These are phyloP conservation scores for Chloroceryle inda DNA, from an alignment of 2,797 vertebrate genomes.

Conservation along the genomic window DNA sequence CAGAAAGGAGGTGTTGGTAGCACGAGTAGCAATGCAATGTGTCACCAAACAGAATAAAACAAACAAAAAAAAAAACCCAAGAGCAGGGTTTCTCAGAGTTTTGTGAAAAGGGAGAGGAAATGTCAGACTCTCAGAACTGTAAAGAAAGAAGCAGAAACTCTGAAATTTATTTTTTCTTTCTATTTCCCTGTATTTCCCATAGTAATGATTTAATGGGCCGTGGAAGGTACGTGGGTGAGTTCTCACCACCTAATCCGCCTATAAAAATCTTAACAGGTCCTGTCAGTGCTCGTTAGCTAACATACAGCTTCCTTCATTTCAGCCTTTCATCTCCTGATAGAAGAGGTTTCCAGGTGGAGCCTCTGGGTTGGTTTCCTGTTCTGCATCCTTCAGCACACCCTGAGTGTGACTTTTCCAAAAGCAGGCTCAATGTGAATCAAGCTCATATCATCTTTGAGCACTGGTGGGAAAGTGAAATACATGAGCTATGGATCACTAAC, in stretches of 20 bases:
- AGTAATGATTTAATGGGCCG: not conserved
- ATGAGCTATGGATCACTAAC: not conserved
- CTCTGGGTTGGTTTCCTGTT: not conserved
- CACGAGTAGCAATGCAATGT: not conserved
- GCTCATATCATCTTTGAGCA: not conserved
- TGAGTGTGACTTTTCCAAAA: not conserved
- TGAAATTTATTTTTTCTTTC: not conserved
- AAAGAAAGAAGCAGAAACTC: not conserved
- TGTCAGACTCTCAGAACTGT: not conserved
- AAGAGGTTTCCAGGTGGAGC: constrained; percentile 3
- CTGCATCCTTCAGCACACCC: not conserved
- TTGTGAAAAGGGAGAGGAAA: not conserved
- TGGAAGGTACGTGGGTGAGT: not conserved
- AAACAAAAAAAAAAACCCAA: not conserved
- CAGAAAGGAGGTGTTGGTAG: not conserved
- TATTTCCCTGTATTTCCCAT: not conserved
- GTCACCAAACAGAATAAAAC: not conserved
- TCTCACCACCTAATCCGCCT: not conserved
- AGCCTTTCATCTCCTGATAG: not conserved
- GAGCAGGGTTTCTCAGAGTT: not conserved
- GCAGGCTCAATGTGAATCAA: not conserved
- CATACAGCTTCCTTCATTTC: not conserved
- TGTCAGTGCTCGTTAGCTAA: constrained; percentile 15
- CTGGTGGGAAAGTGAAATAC: not conserved
- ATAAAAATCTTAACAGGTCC: not conserved